A percentile compares a stretch with the other conserved stretches of the same genome.
Evolutionary conservation across 2,888 invertebrate genomes (phyloP).

Genomic region (Magallana nippona): DNA sequence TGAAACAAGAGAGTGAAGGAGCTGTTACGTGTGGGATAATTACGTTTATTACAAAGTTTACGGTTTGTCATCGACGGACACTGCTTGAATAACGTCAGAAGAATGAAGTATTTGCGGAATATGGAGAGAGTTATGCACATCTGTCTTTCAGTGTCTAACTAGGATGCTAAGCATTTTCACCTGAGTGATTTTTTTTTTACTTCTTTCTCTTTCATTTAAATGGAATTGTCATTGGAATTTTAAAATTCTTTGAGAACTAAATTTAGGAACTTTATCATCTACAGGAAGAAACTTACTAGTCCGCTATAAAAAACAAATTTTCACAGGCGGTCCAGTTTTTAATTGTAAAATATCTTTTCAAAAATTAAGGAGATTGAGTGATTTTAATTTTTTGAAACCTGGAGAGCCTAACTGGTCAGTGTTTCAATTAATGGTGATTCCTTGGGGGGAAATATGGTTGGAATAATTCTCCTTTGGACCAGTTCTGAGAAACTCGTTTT

Average conservation of each 20-base stretch:
- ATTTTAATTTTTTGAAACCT: no score
- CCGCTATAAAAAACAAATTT: no score
- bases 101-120: conserved; percentile 25
- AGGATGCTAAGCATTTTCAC: conserved; percentile 27
- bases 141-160: conserved; percentile 14
- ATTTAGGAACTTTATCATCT: not conserved
- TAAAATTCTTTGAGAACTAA: not conserved
- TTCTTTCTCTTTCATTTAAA: not conserved
- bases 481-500: not conserved
- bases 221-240: conserved; percentile 17
- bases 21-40: conserved; percentile 21
- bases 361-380: no score
- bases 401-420: no score
- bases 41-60: conserved; percentile 21
- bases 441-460: no score
- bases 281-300: not conserved
- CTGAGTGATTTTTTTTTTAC: not conserved
- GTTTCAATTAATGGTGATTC: no score
- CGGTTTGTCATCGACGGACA: not conserved
- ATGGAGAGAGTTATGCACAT: conserved; percentile 33
- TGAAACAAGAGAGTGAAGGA: conserved; percentile 14
- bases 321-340: no score
- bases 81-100: conserved; percentile 17
- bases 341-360: no score
- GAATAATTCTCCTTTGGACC: no score